These are phyloP conservation scores for Accipiter virgatus DNA, from an alignment of 2,113 vertebrate genomes.

Conservation along the genomic window DNA sequence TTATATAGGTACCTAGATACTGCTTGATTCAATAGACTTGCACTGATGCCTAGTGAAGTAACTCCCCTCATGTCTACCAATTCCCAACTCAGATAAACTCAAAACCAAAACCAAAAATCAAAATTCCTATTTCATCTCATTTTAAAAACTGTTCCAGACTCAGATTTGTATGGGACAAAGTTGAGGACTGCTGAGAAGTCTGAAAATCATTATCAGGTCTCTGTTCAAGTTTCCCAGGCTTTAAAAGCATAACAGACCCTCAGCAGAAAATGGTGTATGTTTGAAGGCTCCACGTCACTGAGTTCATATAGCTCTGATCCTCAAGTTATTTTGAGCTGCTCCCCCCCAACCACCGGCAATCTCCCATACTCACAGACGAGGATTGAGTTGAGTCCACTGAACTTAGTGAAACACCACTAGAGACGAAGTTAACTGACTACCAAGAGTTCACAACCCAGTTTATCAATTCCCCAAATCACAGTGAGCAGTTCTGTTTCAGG, in stretches of 20 bases:
- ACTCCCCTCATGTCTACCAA: neutral
- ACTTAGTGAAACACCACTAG: neutral
- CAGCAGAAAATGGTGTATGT: neutral
- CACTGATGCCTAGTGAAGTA: neutral
- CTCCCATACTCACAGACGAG: neutral
- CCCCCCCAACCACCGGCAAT: rapidly evolving
- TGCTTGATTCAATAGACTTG: neutral
- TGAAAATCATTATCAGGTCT: neutral
- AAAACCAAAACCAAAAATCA: neutral
- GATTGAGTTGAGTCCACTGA: neutral
- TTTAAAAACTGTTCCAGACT: neutral
- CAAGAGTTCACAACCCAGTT: neutral
- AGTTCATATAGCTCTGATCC: neutral
- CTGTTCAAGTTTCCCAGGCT: neutral
- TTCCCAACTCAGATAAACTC: neutral
- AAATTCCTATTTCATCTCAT: neutral
- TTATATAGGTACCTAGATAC: neutral
- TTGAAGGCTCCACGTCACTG: neutral
- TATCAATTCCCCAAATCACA: neutral
- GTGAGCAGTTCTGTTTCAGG: neutral
- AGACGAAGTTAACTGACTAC: neutral
- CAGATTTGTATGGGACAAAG: neutral
- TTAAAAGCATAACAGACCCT: neutral
- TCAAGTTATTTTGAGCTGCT: neutral
- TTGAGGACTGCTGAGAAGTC: neutral